Conservation (phyloP, 1,140 invertebrate species). For the Venturia canescens region DNA sequence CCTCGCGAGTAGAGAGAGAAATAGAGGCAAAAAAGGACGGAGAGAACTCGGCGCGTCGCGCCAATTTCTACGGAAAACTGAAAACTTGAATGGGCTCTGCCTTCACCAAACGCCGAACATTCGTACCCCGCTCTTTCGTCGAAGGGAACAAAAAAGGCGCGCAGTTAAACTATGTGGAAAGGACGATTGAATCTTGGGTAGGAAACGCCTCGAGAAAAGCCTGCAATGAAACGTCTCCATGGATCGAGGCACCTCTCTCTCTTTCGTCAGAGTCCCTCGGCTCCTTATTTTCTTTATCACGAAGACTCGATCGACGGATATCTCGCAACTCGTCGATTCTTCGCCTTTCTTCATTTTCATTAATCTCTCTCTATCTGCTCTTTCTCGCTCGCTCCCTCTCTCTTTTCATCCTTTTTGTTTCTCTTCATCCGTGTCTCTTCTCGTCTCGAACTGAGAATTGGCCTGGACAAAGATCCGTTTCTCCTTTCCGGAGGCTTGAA, state of each 20-base stretch:
- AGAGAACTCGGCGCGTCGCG: slow-evolving; percentile 43
- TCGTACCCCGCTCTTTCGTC: background rate
- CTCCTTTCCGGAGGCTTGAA: background rate
- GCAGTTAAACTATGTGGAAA: background rate
- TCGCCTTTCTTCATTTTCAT: slow-evolving; percentile 7
- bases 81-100: slow-evolving; percentile 56
- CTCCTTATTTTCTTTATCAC: slow-evolving; percentile 43
- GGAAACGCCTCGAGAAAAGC: no score
- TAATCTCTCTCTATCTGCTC: background rate
- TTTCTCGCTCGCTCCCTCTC: slow-evolving; percentile 37
- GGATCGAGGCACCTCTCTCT: slow-evolving; percentile 17
- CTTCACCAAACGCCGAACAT: background rate
- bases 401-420: background rate
- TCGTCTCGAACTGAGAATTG: slow-evolving; percentile 24
- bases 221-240: background rate
- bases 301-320: slow-evolving; percentile 48
- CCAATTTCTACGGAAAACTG: slow-evolving; percentile 60
- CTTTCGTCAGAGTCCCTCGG: slow-evolving; percentile 44
- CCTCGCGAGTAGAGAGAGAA: slow-evolving; percentile 38
- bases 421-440: background rate
- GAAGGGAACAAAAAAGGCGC: background rate
- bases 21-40: slow-evolving; percentile 48
- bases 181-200: no score
- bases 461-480: slow-evolving; percentile 8
- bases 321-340: slow-evolving; percentile 51